Evolutionary conservation across 2,113 vertebrate genomes (phyloP).

Genomic region (Thunnus maccoyii): DNA sequence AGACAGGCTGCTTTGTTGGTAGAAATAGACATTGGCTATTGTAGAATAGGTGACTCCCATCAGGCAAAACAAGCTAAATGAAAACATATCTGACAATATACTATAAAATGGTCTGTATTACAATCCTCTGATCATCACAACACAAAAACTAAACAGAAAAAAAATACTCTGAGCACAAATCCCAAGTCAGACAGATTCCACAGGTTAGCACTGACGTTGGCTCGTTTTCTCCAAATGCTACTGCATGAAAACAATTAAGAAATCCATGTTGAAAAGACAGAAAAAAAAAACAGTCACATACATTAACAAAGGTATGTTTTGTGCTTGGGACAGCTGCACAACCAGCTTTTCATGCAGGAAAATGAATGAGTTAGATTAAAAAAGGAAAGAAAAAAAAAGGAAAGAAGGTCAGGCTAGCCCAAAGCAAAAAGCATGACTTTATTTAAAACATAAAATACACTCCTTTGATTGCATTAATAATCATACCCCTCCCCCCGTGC

Average conservation of each 20-base stretch:
- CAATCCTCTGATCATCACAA: not conserved
- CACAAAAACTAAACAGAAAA: not conserved
- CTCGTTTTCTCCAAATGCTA: conserved; percentile 1
- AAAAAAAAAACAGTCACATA: conserved; percentile 4
- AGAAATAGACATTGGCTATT: not conserved
- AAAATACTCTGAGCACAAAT: not conserved
- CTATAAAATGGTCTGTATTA: conserved; percentile 1
- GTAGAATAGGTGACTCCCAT: not conserved
- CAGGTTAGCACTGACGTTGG: not conserved
- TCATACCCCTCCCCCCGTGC: conserved; percentile 48
- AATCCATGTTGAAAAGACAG: not conserved
- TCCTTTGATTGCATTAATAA: conserved; percentile 79
- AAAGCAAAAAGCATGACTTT: conserved; percentile 79
- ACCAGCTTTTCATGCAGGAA: conserved; percentile 61
- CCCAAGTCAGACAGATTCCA: conserved; percentile 10
- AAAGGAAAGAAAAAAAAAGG: conserved; percentile 4
- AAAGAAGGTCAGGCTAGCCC: conserved; percentile 60
- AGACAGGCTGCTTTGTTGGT: conserved; percentile 17
- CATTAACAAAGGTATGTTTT: conserved; percentile 55
- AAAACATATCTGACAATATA: conserved; percentile 9
- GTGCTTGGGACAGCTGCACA: conserved; percentile 51
- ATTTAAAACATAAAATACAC: conserved; percentile 75
- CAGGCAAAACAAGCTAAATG: not conserved
- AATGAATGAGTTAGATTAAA: conserved; percentile 54
- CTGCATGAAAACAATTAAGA: conserved; percentile 2